Conservation (phyloP, 2,113 vertebrate genomes). For the Nothoprocta pentlandii region DNA sequence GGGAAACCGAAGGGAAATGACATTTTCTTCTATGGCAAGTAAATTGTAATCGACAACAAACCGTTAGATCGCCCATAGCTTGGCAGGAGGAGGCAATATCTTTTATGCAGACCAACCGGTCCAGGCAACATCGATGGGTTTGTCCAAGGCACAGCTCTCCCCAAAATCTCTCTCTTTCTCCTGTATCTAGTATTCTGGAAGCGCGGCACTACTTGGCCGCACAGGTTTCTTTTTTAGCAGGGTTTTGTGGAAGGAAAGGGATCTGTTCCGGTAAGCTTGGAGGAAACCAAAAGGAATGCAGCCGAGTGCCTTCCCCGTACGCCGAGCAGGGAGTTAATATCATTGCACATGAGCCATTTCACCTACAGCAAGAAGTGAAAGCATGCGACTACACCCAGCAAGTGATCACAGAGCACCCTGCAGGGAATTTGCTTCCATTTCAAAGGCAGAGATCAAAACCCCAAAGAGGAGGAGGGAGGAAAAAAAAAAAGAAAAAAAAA, state of each 20-base stretch:
- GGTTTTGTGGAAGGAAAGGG: not conserved
- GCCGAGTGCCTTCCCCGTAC: not conserved
- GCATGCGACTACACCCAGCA: conserved; percentile 68
- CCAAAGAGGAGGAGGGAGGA: not conserved
- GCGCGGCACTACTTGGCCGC: not conserved
- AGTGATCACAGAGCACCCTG: conserved; percentile 63
- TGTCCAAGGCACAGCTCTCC: not conserved
- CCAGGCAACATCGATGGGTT: not conserved
- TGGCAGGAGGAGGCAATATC: not conserved
- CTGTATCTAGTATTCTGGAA: not conserved
- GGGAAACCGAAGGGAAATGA: conserved; percentile 9
- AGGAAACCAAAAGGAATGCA: not conserved
- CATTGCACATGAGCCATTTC: conserved; percentile 66
- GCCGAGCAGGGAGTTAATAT: conserved; percentile 60
- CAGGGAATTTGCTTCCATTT: conserved; percentile 69
- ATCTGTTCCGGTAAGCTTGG: not conserved
- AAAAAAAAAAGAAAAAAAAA: not conserved
- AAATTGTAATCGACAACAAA: not conserved
- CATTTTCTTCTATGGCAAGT: not conserved
- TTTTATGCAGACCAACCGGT: not conserved
- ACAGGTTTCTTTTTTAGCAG: not conserved
- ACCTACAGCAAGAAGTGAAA: conserved; percentile 69
- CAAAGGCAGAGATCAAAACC: conserved; percentile 72
- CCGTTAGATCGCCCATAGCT: accelerated
- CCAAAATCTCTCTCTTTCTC: not conserved